phyloP scores from a whole-genome alignment of 2,797 vertebrate genomes.

The Ctenopoma multispine region DNA sequence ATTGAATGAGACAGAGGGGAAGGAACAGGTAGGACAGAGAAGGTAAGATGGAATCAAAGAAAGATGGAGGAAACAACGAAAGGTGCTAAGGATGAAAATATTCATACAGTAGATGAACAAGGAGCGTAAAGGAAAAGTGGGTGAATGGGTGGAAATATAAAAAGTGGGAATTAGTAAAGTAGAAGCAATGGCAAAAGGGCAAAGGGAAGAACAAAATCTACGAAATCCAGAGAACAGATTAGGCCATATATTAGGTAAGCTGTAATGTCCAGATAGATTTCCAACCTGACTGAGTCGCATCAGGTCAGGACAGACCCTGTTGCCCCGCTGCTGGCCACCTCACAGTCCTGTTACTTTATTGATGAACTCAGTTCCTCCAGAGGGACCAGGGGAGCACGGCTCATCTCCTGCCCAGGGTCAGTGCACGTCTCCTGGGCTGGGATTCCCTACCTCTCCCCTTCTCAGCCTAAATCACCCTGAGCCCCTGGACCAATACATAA shows the following conservation, averaged over 20 bases:
- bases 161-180: background rate
- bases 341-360: constrained; percentile 35
- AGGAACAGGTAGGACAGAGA: background rate
- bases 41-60: background rate
- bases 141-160: no score
- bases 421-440: constrained; percentile 58
- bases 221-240: background rate
- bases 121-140: background rate
- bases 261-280: no score
- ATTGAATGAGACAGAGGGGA: background rate
- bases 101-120: background rate
- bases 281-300: background rate
- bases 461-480: background rate
- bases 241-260: accelerated
- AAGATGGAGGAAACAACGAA: background rate
- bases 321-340: constrained; percentile 4
- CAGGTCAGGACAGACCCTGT: background rate
- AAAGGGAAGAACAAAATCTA: background rate
- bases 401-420: constrained; percentile 68
- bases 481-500: constrained; percentile 33
- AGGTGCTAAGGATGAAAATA: background rate
- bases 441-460: constrained; percentile 28
- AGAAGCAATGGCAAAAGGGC: no score
- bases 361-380: constrained; percentile 47
- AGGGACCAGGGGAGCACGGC: constrained; percentile 49